Percentiles rank a stretch among this genome's conserved stretches.
These are phyloP conservation scores for Coptotermes formosanus DNA, from an alignment of 1,140 invertebrate species.

Conservation along the genomic window DNA sequence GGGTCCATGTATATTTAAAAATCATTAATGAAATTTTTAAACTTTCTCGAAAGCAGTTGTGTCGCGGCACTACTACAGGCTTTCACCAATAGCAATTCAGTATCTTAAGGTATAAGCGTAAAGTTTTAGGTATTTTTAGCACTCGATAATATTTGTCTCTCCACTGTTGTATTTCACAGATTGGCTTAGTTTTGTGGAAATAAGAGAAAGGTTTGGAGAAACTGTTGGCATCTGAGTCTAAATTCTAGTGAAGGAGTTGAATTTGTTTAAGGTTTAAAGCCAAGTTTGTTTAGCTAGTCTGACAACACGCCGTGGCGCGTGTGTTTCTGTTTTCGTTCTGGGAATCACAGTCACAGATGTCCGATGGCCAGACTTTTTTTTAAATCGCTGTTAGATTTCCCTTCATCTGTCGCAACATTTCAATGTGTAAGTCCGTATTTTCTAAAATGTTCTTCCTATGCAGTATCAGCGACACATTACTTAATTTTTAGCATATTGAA, in stretches of 20 bases:
- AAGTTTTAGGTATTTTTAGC: no score
- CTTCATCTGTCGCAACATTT: not conserved
- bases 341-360: not conserved
- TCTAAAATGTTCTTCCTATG: not conserved
- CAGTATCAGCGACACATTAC: not conserved
- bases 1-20: no score
- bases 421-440: not conserved
- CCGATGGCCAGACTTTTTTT: not conserved
- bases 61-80: no score
- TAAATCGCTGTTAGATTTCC: not conserved
- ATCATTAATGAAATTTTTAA: no score
- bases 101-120: no score
- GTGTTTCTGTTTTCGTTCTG: slow-evolving; percentile 2
- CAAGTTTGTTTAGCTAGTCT: not conserved
- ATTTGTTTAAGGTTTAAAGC: slow-evolving; percentile 3
- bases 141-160: no score
- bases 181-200: no score
- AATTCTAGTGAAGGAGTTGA: not conserved
- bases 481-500: no score
- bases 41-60: no score
- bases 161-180: no score
- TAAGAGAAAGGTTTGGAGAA: not conserved
- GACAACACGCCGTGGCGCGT: not conserved
- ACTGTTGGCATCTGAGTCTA: not conserved
- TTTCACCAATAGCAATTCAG: no score